These are phyloP conservation scores for Scopus umbretta DNA, from an alignment of 2,113 vertebrate species.

Conservation along the genomic window DNA sequence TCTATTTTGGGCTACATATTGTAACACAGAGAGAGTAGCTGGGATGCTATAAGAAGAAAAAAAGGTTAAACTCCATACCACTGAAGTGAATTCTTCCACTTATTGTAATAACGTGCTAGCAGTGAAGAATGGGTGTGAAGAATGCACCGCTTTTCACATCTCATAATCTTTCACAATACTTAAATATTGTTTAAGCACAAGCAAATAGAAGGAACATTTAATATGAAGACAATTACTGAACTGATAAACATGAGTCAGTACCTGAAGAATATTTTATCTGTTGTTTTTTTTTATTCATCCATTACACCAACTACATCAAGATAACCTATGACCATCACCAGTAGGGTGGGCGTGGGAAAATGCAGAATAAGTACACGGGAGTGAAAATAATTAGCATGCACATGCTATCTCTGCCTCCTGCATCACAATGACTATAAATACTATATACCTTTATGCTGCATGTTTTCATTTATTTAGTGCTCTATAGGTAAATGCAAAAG, in stretches of 20 bases:
- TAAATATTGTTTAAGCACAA: background rate
- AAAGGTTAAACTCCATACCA: background rate
- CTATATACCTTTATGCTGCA: background rate
- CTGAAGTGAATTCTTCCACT: background rate
- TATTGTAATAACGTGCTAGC: background rate
- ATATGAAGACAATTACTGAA: background rate
- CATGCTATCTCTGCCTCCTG: background rate
- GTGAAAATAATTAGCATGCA: background rate
- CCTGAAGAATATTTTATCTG: background rate
- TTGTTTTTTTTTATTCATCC: background rate
- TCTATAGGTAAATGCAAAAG: background rate
- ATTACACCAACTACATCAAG: background rate
- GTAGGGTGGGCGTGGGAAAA: background rate
- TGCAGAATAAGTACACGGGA: background rate
- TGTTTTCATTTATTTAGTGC: background rate
- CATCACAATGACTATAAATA: background rate
- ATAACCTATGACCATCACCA: background rate
- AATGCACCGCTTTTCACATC: background rate
- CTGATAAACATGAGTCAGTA: background rate
- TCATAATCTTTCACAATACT: background rate
- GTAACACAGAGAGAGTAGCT: background rate
- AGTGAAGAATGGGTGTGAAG: background rate
- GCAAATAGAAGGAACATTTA: background rate
- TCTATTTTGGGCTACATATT: background rate
- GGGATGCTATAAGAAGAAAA: background rate